Base-by-base conservation (phyloP, 2,113 vertebrate genomes). In the Leiothrix lutea region DNA sequence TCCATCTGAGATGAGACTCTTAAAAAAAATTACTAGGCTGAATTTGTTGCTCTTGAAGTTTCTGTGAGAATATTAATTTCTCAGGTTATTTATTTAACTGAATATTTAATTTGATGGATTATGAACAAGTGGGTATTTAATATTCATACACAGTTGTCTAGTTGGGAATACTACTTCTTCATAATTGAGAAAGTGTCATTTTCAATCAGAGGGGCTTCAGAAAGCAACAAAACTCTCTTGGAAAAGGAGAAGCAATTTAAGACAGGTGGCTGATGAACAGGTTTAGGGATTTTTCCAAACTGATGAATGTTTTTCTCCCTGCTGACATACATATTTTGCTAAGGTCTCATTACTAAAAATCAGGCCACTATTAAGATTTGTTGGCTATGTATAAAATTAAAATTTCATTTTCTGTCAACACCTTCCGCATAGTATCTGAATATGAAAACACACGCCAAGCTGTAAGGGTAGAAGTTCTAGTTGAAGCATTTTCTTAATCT, bases 391-490 rank as follows among this genome's bases (percentile, higher is more conserved):
- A 86, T 87, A 94, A 95, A 97, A 95, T 95, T 94, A 91, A 96
- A 96, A 96, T 95, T 97, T 97, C 94, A 95, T 96, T 96, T 95
- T 96, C 94, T 95, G 95, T 96, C 96, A 96, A 97, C 96, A 95
- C 96, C 93, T 97, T 96, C 90, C 79, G 90, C 93, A 90, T 77
- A 90, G 87, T 90, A 94, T 94, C 87, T 83, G 94, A 95, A 93
- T 86, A 95, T 86, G 93, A 94, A 96, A 97, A 97, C 91, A 93
- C 56, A 92, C 11, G 71, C 90, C 95, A 97, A 87, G 89, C 93
- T 92, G 93, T 40, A 96, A 66, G 90, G 35, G 42, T 82, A 74
- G 60, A 91, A 92, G 57, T 80, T 89, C 57, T 61, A 82, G 53
- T 16, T 87, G 74, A 89, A 95, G 24, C 35, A 65, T 88, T 92